A percentile compares a stretch with the other conserved stretches of the same genome.
These are phyloP conservation scores for Stegodyphus dumicola DNA, from an alignment of 1,140 invertebrate genomes.

Conservation along the genomic window DNA sequence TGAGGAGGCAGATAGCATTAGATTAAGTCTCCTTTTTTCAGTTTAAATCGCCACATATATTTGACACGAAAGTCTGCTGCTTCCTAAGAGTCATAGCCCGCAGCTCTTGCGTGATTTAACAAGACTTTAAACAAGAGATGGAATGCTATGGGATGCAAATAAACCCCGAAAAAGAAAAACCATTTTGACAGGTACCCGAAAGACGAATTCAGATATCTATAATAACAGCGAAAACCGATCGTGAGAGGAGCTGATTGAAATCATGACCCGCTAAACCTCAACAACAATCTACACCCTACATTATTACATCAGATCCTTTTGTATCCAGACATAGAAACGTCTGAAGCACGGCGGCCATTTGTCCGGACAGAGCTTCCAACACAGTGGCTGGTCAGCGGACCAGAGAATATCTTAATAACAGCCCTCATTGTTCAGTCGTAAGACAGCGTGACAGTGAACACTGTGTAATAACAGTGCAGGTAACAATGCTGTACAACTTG, in stretches of 20 bases:
- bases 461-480: constrained; percentile 4
- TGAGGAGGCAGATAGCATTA: too few relatives aligned
- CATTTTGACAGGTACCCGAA: too few relatives aligned
- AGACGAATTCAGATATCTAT: too few relatives aligned
- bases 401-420: constrained; percentile 12
- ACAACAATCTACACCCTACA: neutral
- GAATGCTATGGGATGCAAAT: too few relatives aligned
- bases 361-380: neutral
- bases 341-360: neutral
- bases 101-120: too few relatives aligned
- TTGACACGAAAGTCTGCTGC: too few relatives aligned
- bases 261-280: neutral
- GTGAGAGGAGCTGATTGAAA: neutral
- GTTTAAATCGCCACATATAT: too few relatives aligned
- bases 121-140: too few relatives aligned
- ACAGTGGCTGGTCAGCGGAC: neutral
- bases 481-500: constrained; percentile 8
- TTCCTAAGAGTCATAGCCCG: too few relatives aligned
- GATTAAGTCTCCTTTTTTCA: too few relatives aligned
- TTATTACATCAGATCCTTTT: neutral
- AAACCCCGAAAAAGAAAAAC: too few relatives aligned
- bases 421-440: neutral
- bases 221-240: neutral
- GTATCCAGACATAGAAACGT: neutral
- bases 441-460: neutral